These are phyloP conservation scores for Carettochelys insculpta DNA, from an alignment of 2,113 vertebrate genomes.

Conservation along the genomic window DNA sequence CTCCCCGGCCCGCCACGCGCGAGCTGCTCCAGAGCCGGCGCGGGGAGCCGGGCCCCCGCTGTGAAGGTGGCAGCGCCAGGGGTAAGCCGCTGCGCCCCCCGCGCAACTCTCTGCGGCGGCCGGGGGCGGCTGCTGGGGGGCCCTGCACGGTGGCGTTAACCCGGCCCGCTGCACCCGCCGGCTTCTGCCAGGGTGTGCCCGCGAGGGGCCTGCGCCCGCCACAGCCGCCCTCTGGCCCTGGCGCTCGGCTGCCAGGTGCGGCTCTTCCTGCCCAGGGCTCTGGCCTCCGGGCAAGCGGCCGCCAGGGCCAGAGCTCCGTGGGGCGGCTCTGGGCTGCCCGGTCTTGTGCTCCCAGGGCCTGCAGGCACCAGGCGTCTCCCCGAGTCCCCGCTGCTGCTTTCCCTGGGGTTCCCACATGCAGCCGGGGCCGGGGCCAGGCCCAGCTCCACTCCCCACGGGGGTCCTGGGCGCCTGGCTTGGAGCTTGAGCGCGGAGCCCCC, in stretches of 20 bases:
- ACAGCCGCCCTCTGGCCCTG: not conserved
- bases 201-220: not conserved
- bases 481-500: not conserved
- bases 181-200: not conserved
- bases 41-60: not conserved
- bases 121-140: too few species aligned
- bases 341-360: not conserved
- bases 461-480: not conserved
- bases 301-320: too few species aligned
- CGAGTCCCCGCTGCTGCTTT: not conserved
- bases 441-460: not conserved
- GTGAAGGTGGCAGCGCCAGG: not conserved
- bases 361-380: not conserved
- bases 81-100: not conserved
- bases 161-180: not conserved
- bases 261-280: not conserved
- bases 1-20: too few species aligned
- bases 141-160: not conserved
- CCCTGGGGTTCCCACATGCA: not conserved
- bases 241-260: not conserved
- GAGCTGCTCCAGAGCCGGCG: not conserved
- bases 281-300: too few species aligned
- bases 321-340: too few species aligned
- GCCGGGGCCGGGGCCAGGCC: not conserved
- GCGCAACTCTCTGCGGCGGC: too few species aligned